Evolutionary conservation across 2,888 invertebrate genomes (phyloP).

Genomic region (Incurvaria masculella): DNA sequence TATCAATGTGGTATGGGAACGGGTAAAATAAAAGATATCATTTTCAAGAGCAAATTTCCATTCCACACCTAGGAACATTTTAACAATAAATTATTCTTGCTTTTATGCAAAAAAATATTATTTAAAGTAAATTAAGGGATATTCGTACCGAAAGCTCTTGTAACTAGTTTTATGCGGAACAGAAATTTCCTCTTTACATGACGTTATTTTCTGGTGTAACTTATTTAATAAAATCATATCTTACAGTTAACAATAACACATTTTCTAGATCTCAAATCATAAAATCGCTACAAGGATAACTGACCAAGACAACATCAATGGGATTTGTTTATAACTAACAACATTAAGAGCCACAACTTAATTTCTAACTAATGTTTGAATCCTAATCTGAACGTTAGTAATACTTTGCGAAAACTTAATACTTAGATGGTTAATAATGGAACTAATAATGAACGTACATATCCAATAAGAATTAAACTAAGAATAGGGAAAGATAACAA

Average conservation of each 20-base stretch:
- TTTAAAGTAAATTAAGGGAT: constrained; percentile 19
- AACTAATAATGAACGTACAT: too few relatives aligned
- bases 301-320: constrained; percentile 7
- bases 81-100: constrained; percentile 28
- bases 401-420: too few relatives aligned
- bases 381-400: too few relatives aligned
- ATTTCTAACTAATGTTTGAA: too few relatives aligned
- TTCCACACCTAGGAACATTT: constrained; percentile 33
- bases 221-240: not conserved
- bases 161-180: constrained; percentile 44
- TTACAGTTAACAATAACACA: not conserved
- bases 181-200: constrained; percentile 52
- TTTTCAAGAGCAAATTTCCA: constrained; percentile 51
- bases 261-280: not conserved
- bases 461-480: too few relatives aligned
- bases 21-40: constrained; percentile 32
- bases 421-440: too few relatives aligned
- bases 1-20: constrained; percentile 11
- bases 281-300: not conserved
- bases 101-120: constrained; percentile 28
- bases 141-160: constrained; percentile 28
- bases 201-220: constrained; percentile 10
- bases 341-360: too few relatives aligned
- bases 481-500: too few relatives aligned
- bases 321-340: too few relatives aligned